A percentile compares a stretch with the other conserved stretches of the same genome.
phyloP scores from a whole-genome alignment of 2,113 vertebrate genomes.

The Takifugu bimaculatus region DNA sequence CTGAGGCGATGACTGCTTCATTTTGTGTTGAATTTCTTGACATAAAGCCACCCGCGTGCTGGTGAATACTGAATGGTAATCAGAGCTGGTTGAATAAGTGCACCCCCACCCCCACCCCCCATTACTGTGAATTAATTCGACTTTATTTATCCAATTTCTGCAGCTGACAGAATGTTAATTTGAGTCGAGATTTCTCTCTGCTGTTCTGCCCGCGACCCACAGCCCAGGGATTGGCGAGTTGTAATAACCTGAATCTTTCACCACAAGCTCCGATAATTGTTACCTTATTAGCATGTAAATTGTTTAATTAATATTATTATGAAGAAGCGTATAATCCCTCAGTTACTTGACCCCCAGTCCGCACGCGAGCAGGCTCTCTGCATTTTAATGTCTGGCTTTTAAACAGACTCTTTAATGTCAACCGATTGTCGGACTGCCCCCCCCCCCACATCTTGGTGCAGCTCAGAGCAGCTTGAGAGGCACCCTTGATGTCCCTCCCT shows the following conservation, averaged over 20 bases:
- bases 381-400: conserved; percentile 90
- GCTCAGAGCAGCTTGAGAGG: conserved; percentile 62
- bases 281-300: conserved; percentile 99
- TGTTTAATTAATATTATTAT: conserved; percentile 99
- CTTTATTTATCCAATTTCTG: conserved; percentile 99
- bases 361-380: conserved; percentile 80
- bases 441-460: conserved; percentile 44
- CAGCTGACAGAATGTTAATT: conserved; percentile 99
- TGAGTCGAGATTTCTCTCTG: conserved; percentile 98
- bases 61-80: conserved; percentile 95
- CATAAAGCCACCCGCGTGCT: conserved; percentile 86
- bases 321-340: conserved; percentile 99
- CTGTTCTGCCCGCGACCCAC: conserved; percentile 78
- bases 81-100: conserved; percentile 83
- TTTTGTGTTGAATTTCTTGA: conserved; percentile 84
- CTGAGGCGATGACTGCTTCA: conserved; percentile 84
- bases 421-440: conserved; percentile 35
- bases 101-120: conserved; percentile 74
- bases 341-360: conserved; percentile 98
- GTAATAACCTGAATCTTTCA: conserved; percentile 99
- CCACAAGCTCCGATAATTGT: conserved; percentile 99
- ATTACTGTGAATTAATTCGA: conserved; percentile 99
- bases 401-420: conserved; percentile 84
- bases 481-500: conserved; percentile 70
- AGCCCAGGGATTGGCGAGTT: conserved; percentile 97